Evolutionary conservation across 2,113 vertebrate species (phyloP).

Genomic region (Cyphomyrus plagiostoma): DNA sequence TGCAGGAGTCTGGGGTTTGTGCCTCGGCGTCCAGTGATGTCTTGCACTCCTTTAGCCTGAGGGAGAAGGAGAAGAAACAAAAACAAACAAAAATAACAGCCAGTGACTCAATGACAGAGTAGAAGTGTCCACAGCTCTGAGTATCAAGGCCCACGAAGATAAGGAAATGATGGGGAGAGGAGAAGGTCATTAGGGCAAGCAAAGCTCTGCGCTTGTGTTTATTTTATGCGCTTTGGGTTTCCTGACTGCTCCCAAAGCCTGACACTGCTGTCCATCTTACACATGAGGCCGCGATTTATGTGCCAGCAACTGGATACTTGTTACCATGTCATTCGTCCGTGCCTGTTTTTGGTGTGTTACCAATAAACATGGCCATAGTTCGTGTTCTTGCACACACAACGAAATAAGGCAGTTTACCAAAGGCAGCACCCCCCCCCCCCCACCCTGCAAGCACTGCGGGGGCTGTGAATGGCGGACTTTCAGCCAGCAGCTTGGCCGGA

Average conservation of each 20-base stretch:
- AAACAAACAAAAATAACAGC: conserved; percentile 43
- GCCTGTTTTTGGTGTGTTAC: not conserved
- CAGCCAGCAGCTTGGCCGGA: not conserved
- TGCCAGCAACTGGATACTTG: conserved; percentile 57
- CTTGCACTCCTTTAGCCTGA: conserved; percentile 92
- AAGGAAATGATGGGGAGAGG: conserved; percentile 41
- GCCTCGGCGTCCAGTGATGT: conserved; percentile 74
- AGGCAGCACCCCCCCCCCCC: not conserved
- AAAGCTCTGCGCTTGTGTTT: conserved; percentile 61
- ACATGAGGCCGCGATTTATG: conserved; percentile 23
- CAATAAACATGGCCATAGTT: not conserved
- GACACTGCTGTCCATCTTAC: conserved; percentile 22
- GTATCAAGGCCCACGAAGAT: conserved; percentile 35
- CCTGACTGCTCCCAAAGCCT: conserved; percentile 44
- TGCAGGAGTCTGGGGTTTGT: conserved; percentile 83
- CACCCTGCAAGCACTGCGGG: not conserved
- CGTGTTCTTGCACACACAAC: not conserved
- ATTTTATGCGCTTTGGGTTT: conserved; percentile 64
- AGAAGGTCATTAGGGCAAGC: conserved; percentile 57
- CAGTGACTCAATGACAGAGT: conserved; percentile 51
- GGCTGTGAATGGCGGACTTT: not conserved
- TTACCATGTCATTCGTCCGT: not conserved
- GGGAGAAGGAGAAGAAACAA: conserved; percentile 53
- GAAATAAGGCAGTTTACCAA: not conserved
- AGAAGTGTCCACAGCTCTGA: conserved; percentile 34